Evolutionary conservation across 1,140 invertebrate species (phyloP), one percentile per base, ranked within the genome.

Genomic region (Pseudomyrmex cubaensis): DNA sequence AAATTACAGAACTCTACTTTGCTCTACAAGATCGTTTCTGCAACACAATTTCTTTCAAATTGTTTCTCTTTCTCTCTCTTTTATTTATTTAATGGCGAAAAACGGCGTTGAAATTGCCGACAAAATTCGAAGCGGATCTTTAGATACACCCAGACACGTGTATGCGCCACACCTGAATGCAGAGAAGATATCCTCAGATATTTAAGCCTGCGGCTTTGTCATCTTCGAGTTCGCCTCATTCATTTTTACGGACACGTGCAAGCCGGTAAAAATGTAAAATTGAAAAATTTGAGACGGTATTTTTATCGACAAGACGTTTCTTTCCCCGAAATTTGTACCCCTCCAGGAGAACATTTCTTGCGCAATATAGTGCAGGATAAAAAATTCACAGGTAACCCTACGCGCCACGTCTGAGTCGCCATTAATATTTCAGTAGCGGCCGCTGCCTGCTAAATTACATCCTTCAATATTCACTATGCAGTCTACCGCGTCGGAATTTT

Each of bases 401-500:
- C 73, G n/a, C 48, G 12, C 25, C 25, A 48, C 25, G 13, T 54
- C 74, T 66, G 48, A 77, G 17, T 66, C 13, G 13, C 59, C 44
- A 25, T 62, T 66, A 77, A 77, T 66, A 77, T 67, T 67, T 77
- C 61, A 67, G 48, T 22, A 54, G 48, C 62, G 17, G 62, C 48
- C 54, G 48, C 22, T 15, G 13, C 17, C 63, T 44, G 66, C 66
- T 76, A 54, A 77, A 67, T 77, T 77, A 67, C 74, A 20, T 20
- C 48, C 44, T 77, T 77, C 62, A 77, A 67, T 77, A 67, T 77
- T 77, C 62, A 77, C 22, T 54, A 10, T 54, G 61, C 3, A 35
- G 35, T 50, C 12, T 35, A 25, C 22, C 5, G 13, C 74, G 22
- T 50, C 22, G 12, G 3, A 63, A 76, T 76, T 63, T 25, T 8